Evolutionary conservation across 2,888 invertebrate species (phyloP).

Genomic region (Atrina japonica): DNA sequence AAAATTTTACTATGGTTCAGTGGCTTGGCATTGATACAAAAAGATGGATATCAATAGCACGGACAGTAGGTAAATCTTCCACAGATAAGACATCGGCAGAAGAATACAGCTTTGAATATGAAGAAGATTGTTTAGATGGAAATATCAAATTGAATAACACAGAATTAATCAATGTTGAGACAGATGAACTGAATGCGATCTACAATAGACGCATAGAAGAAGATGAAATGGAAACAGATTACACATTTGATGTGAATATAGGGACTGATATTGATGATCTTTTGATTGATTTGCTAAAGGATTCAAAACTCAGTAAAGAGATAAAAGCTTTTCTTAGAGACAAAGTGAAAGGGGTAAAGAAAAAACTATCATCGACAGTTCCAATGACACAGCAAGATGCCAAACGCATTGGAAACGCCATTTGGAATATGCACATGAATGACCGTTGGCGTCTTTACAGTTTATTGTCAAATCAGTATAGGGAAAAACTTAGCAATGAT

Average conservation of each 20-base stretch:
- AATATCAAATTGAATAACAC: background rate
- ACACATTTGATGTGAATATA: background rate
- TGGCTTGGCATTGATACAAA: slow-evolving; percentile 17
- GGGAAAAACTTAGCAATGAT: slow-evolving; percentile 43
- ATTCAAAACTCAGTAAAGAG: background rate
- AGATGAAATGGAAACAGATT: slow-evolving; percentile 1
- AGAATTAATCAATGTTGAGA: slow-evolving; percentile 19
- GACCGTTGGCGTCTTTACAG: slow-evolving; percentile 81
- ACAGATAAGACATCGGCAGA: background rate
- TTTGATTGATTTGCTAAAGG: background rate
- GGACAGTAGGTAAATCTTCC: background rate
- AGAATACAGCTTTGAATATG: too few relatives aligned
- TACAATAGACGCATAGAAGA: slow-evolving; percentile 26
- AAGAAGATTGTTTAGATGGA: too few relatives aligned
- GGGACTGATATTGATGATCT: slow-evolving; percentile 2
- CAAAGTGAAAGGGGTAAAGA: background rate
- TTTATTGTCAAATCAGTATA: slow-evolving; percentile 68
- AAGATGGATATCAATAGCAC: background rate
- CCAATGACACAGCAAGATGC: slow-evolving; percentile 5
- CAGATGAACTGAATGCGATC: too few relatives aligned
- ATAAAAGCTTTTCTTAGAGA: slow-evolving; percentile 8
- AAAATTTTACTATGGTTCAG: background rate
- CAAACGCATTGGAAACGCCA: background rate
- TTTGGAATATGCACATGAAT: slow-evolving; percentile 52
- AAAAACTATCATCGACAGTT: slow-evolving; percentile 4